These are phyloP conservation scores for Ectropis crepuscularia DNA, from an alignment of 2,888 invertebrate genomes.

Conservation along the genomic window DNA sequence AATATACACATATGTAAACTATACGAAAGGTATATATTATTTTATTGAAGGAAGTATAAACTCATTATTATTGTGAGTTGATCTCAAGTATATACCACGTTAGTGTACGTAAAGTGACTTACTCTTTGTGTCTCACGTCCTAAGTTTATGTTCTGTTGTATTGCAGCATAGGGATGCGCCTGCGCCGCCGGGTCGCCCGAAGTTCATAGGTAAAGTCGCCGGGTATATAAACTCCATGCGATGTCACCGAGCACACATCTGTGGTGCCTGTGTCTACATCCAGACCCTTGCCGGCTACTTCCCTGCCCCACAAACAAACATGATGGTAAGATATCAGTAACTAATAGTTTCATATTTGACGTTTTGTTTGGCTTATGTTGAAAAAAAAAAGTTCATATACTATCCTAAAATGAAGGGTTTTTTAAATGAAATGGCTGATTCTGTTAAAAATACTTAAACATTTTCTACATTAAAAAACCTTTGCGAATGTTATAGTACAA, in stretches of 20 bases:
- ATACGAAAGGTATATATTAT: neutral
- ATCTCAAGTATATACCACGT: conserved; percentile 15
- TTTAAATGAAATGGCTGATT: no score
- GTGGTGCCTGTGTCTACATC: conserved; percentile 66
- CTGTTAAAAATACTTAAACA: no score
- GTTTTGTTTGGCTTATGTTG: no score
- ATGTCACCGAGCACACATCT: conserved; percentile 77
- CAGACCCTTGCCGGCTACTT: conserved; percentile 54
- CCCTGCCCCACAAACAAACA: conserved; percentile 48
- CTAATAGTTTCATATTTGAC: neutral
- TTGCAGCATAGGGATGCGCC: conserved; percentile 69
- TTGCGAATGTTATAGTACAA: no score
- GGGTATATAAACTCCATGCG: conserved; percentile 78
- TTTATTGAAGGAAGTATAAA: neutral
- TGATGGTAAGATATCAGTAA: conserved; percentile 55
- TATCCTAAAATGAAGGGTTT: no score
- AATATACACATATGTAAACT: neutral
- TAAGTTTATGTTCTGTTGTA: conserved; percentile 41
- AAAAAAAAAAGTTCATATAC: no score
- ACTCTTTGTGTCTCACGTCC: conserved; percentile 17
- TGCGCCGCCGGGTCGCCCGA: conserved; percentile 67
- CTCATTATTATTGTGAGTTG: conserved; percentile 4
- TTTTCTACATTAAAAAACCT: no score
- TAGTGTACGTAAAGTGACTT: conserved; percentile 41
- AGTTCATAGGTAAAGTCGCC: conserved; percentile 82